Percentiles rank a stretch among this genome's conserved stretches.
phyloP scores from a whole-genome alignment of 1,140 invertebrate species.

The Lasaia peninsularis region DNA sequence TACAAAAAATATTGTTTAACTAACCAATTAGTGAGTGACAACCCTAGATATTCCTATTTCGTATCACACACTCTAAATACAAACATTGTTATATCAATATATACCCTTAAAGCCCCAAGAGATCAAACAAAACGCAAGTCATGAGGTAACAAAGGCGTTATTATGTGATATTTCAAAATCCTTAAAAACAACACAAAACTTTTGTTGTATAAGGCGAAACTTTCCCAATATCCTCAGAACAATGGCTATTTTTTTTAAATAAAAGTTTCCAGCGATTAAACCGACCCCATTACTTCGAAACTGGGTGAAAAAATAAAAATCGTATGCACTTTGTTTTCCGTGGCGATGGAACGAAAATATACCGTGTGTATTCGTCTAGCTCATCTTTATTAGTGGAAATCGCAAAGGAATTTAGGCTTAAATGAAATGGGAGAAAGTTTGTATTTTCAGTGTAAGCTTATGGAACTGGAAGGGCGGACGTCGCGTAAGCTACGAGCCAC shows the following conservation, averaged over 20 bases:
- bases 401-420: constrained; percentile 50
- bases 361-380: constrained; percentile 43
- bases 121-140: constrained; percentile 40
- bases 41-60: constrained; percentile 17
- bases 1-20: too few species aligned
- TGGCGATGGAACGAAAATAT: constrained; percentile 64
- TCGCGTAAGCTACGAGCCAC: constrained; percentile 67
- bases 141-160: constrained; percentile 37
- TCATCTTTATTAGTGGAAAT: constrained; percentile 6
- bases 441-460: constrained; percentile 47
- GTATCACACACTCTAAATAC: constrained; percentile 38
- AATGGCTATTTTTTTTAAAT: constrained; percentile 49
- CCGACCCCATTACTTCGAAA: constrained; percentile 32
- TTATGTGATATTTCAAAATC: constrained; percentile 50
- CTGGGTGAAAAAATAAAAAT: constrained; percentile 37
- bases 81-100: constrained; percentile 45
- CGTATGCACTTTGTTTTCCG: constrained; percentile 59
- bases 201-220: constrained; percentile 32
- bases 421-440: constrained; percentile 49
- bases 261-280: constrained; percentile 31
- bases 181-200: constrained; percentile 47
- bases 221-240: constrained; percentile 66
- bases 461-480: constrained; percentile 67
- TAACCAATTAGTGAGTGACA: too few species aligned
- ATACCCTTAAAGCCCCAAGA: constrained; percentile 32